Evolutionary conservation across 1,140 invertebrate species (phyloP).

Genomic region (Melitaea cinxia): DNA sequence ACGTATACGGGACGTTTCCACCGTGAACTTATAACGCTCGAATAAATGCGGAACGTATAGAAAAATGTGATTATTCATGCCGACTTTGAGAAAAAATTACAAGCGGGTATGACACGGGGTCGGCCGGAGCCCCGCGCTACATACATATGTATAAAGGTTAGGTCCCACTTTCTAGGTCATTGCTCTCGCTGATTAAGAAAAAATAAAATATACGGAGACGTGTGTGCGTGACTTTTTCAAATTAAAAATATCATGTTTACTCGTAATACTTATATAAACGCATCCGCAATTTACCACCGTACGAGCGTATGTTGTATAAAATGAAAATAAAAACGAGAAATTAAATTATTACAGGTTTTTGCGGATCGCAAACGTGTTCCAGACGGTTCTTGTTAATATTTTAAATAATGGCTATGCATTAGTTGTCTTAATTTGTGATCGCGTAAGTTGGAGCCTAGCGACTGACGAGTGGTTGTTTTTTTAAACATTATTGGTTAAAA

Average conservation of each 20-base stretch:
- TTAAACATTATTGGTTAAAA: neutral
- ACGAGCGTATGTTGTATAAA: neutral
- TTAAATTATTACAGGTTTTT: conserved; percentile 27
- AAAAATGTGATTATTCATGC: conserved; percentile 79
- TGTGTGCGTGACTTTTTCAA: conserved; percentile 31
- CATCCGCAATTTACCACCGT: conserved; percentile 30
- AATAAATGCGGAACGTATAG: conserved; percentile 73
- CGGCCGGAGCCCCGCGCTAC: conserved; percentile 36
- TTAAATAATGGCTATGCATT: conserved; percentile 6
- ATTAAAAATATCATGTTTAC: conserved; percentile 33
- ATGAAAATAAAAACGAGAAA: conserved; percentile 9
- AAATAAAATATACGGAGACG: conserved; percentile 18
- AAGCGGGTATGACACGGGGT: conserved; percentile 58
- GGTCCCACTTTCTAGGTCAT: conserved; percentile 47
- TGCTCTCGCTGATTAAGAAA: conserved; percentile 46
- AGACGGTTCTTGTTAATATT: conserved; percentile 4
- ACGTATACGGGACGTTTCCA: conserved; percentile 42
- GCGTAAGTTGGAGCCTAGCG: neutral
- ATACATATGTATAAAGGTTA: conserved; percentile 38
- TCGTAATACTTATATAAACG: conserved; percentile 25
- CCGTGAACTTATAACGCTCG: conserved; percentile 37
- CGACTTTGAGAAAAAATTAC: conserved; percentile 72
- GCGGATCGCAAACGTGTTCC: conserved; percentile 1
- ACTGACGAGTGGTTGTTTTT: neutral
- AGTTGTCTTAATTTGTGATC: conserved; percentile 1